Conservation (phyloP, 2,888 invertebrate species). For the Trypoxylon attenuatum region DNA sequence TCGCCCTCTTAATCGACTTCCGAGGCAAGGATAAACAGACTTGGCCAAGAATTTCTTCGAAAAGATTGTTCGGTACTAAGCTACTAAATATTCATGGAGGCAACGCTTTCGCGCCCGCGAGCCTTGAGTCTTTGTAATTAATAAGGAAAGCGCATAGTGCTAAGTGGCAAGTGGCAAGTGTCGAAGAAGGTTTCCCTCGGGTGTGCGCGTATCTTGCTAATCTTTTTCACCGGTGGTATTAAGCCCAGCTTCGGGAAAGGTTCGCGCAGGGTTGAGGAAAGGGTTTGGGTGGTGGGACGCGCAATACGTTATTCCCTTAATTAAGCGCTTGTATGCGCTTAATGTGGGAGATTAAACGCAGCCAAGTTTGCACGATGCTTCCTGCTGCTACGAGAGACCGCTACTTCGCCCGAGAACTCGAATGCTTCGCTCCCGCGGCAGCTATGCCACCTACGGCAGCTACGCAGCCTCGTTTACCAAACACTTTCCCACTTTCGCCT, state of each 20-base stretch:
- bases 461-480: conserved; percentile 30
- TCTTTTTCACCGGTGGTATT: too few species aligned
- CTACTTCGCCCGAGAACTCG: conserved; percentile 34
- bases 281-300: conserved; percentile 12
- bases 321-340: conserved; percentile 65
- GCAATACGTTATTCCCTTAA: conserved; percentile 66
- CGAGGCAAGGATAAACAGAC: not conserved
- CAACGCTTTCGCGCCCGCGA: too few species aligned
- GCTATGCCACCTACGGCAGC: conserved; percentile 12
- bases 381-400: conserved; percentile 6
- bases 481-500: conserved; percentile 31
- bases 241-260: too few species aligned
- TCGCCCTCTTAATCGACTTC: not conserved
- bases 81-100: too few species aligned
- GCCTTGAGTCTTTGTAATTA: too few species aligned
- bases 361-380: conserved; percentile 49
- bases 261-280: too few species aligned
- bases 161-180: too few species aligned
- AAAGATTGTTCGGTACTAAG: too few species aligned
- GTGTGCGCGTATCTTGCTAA: too few species aligned
- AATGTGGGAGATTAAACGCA: conserved; percentile 49
- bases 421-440: conserved; percentile 27
- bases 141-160: too few species aligned
- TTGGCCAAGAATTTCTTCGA: not conserved
- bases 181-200: too few species aligned